These are phyloP conservation scores for Bufo gargarizans DNA, from an alignment of 2,113 vertebrate genomes.

Conservation along the genomic window DNA sequence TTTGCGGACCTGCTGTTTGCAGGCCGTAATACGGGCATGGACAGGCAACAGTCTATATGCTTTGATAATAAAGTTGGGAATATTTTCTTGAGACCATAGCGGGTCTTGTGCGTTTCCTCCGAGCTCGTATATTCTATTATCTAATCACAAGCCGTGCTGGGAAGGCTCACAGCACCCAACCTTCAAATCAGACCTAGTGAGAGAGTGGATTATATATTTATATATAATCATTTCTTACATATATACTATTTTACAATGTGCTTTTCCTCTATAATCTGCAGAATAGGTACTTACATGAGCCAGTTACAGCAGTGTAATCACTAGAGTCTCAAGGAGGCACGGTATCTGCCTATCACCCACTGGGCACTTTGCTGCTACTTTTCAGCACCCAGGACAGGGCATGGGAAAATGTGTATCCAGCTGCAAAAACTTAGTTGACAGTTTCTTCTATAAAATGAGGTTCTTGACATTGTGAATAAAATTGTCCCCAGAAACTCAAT, in stretches of 20 bases:
- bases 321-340: not conserved
- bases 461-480: too few relatives aligned
- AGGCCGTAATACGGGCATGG: too few relatives aligned
- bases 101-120: too few relatives aligned
- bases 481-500: not conserved
- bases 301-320: not conserved
- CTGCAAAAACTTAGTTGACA: not conserved
- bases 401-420: not conserved
- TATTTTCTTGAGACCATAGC: too few relatives aligned
- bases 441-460: not conserved
- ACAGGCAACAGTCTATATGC: too few relatives aligned
- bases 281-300: not conserved
- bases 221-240: not conserved
- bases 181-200: too few relatives aligned
- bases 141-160: too few relatives aligned
- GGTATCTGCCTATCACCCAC: not conserved
- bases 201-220: too few relatives aligned
- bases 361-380: not conserved
- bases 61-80: too few relatives aligned
- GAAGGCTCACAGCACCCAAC: too few relatives aligned
- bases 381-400: conserved; percentile 37
- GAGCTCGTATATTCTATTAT: too few relatives aligned
- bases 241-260: not conserved
- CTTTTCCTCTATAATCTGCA: not conserved
- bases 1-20: too few relatives aligned